Percentiles rank a stretch among this genome's conserved stretches.
phyloP scores from a whole-genome alignment of 2,113 vertebrate genomes.

The Lathamus discolor region DNA sequence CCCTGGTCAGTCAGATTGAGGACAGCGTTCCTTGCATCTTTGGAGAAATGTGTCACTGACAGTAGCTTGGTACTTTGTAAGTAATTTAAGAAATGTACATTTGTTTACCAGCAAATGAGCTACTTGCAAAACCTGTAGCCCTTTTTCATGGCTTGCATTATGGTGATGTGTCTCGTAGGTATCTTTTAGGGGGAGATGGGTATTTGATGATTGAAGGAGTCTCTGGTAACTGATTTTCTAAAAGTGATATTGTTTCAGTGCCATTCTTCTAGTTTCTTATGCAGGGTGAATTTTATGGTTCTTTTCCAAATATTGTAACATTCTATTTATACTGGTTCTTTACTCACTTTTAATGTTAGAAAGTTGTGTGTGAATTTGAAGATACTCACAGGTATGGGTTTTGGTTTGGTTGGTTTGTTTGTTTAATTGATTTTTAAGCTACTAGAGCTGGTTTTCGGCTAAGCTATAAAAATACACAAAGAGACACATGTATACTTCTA shows the following conservation, averaged over 20 bases:
- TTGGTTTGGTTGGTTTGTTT: background rate
- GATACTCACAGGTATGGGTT: background rate
- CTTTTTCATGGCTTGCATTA: background rate
- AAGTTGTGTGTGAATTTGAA: background rate
- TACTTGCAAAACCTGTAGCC: background rate
- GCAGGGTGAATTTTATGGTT: background rate
- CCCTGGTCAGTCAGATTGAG: background rate
- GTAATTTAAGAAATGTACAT: background rate
- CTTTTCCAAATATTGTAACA: background rate
- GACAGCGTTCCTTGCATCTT: background rate
- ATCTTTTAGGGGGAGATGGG: background rate
- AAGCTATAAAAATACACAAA: background rate
- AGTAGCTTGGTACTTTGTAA: background rate
- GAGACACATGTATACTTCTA: background rate
- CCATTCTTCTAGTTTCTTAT: background rate
- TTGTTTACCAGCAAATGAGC: background rate
- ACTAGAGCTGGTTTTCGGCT: background rate
- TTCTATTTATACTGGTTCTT: background rate
- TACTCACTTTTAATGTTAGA: background rate
- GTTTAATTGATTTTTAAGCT: background rate
- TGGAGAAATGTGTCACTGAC: background rate
- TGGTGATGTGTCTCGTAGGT: accelerated
- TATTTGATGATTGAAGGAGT: background rate
- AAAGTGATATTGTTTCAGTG: background rate
- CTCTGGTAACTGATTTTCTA: background rate